Conservation (phyloP, 2,888 invertebrate species). For the Yponomeuta sedellus region DNA sequence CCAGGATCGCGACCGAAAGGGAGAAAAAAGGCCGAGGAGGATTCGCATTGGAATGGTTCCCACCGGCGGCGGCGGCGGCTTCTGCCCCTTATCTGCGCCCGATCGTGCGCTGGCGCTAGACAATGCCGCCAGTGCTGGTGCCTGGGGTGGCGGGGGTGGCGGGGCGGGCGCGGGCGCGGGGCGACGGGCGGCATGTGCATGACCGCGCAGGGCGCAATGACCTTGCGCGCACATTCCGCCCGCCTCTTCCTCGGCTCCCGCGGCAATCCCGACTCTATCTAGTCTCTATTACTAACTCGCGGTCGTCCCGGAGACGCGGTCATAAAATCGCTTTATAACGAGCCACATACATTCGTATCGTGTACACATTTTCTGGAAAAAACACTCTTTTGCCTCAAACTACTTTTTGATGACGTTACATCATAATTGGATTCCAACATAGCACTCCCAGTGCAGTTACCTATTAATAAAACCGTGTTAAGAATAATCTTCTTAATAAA, state of each 20-base stretch:
- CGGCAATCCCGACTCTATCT: slow-evolving; percentile 52
- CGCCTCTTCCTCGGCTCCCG: slow-evolving; percentile 56
- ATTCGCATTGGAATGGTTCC: slow-evolving; percentile 65
- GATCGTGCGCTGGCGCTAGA: slow-evolving; percentile 54
- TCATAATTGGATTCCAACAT: neutral
- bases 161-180: slow-evolving; percentile 27
- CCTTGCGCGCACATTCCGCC: slow-evolving; percentile 72
- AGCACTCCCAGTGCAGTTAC: neutral
- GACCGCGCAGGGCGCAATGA: slow-evolving; percentile 76
- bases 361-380: neutral
- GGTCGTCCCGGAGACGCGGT: neutral
- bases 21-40: slow-evolving; percentile 57
- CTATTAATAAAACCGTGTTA: neutral
- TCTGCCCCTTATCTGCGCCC: slow-evolving; percentile 67
- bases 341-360: slow-evolving; percentile 14
- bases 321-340: slow-evolving; percentile 19
- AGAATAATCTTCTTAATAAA: neutral
- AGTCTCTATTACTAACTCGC: slow-evolving; percentile 40
- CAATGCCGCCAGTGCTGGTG: slow-evolving; percentile 35
- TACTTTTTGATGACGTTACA: neutral
- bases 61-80: slow-evolving; percentile 47
- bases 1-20: slow-evolving; percentile 32
- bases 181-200: slow-evolving; percentile 57
- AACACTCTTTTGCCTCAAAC: neutral
- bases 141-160: slow-evolving; percentile 25